Evolutionary conservation across 2,888 invertebrate species (phyloP).

Genomic region (Clanis bilineata): DNA sequence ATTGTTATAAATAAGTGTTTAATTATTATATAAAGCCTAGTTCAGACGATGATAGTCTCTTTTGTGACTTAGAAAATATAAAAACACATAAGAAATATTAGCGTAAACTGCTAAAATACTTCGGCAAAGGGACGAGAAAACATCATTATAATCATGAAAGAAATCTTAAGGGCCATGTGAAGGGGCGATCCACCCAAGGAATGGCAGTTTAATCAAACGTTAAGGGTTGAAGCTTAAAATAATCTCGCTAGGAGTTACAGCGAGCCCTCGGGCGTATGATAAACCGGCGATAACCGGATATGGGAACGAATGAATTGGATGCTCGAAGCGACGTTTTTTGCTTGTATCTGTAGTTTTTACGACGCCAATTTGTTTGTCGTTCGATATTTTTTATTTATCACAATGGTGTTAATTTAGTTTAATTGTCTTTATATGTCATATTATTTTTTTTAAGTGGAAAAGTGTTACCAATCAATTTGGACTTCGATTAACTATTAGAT

Average conservation of each 20-base stretch:
- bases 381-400: conserved; percentile 23
- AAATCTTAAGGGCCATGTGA: conserved; percentile 6
- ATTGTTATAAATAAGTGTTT: no score
- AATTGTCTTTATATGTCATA: no score
- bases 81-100: background rate
- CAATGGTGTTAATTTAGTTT: background rate
- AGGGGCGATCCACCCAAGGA: conserved; percentile 29
- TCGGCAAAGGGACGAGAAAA: conserved; percentile 32
- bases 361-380: conserved; percentile 40
- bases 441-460: no score
- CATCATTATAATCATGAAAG: conserved; percentile 11
- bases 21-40: no score
- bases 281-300: conserved; percentile 77
- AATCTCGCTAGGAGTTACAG: conserved; percentile 67
- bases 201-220: conserved; percentile 72
- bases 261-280: conserved; percentile 70
- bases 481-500: no score
- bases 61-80: no score
- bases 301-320: conserved; percentile 74
- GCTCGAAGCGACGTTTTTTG: conserved; percentile 72
- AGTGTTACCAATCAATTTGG: no score
- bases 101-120: conserved; percentile 21
- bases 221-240: conserved; percentile 75
- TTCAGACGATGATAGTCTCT: no score
- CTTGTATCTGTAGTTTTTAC: conserved; percentile 55